Evolutionary conservation across 2,797 vertebrate species (phyloP).

Genomic region (Bucorvus abyssinicus): DNA sequence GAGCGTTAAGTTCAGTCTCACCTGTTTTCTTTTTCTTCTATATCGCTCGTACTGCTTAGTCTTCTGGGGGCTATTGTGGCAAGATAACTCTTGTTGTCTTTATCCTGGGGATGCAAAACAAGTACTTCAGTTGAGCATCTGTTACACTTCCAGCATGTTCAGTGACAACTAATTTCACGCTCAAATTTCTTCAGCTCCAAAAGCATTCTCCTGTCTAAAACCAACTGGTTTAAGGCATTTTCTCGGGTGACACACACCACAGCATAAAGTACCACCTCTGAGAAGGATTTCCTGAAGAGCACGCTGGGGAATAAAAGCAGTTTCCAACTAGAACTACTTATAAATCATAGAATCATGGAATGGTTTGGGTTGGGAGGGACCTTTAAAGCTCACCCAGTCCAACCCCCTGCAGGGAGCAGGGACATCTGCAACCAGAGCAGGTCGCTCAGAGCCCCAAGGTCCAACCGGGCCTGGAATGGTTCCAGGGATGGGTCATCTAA

Average conservation of each 20-base stretch:
- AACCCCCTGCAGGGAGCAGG: neutral
- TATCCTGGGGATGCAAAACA: slow-evolving; percentile 71
- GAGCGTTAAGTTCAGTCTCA: slow-evolving; percentile 32
- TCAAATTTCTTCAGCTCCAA: neutral
- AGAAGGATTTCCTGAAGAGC: neutral
- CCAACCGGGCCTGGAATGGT: neutral
- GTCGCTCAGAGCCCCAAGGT: neutral
- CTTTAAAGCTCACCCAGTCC: neutral
- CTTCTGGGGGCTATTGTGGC: slow-evolving; percentile 71
- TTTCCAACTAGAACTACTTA: neutral
- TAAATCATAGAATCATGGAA: neutral
- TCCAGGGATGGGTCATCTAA: neutral
- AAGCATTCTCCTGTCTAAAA: neutral
- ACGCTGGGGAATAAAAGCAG: neutral
- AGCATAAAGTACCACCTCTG: neutral
- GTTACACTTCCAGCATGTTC: neutral
- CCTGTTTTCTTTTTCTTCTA: slow-evolving; percentile 82
- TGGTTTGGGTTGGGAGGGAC: neutral
- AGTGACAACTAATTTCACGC: neutral
- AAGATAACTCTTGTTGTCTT: slow-evolving; percentile 74
- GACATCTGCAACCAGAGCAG: neutral
- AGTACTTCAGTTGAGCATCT: neutral
- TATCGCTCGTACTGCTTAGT: slow-evolving; percentile 64
- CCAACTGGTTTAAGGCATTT: neutral
- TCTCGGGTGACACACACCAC: neutral